These are phyloP conservation scores for Passerculus sandwichensis DNA, from an alignment of 2,797 vertebrate genomes.

Conservation along the genomic window DNA sequence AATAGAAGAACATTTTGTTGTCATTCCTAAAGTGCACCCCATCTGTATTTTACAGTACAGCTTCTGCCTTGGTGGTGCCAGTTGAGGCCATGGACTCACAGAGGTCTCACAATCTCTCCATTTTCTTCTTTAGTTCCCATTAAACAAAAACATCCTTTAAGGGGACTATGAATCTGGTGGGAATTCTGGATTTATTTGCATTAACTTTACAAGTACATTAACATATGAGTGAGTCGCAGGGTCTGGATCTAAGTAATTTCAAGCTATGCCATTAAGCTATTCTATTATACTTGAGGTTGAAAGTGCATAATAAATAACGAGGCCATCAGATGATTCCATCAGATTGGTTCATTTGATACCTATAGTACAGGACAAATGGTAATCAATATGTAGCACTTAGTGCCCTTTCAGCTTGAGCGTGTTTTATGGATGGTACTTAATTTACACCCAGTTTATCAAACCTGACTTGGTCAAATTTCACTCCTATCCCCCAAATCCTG, in stretches of 20 bases:
- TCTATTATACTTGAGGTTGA: constrained; percentile 11
- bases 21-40: neutral
- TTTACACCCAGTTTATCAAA: constrained; percentile 14
- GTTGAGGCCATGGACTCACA: neutral
- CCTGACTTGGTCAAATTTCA: neutral
- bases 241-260: constrained; percentile 2
- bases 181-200: constrained; percentile 14
- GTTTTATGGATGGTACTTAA: neutral
- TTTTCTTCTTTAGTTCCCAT: neutral
- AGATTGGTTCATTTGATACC: constrained; percentile 19
- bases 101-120: neutral
- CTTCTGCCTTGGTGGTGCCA: neutral
- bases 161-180: neutral
- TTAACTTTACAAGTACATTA: neutral
- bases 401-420: constrained; percentile 11
- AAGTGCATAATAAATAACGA: constrained; percentile 33
- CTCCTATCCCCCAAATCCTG: neutral
- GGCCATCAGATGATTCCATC: neutral
- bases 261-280: neutral
- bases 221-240: neutral
- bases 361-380: neutral
- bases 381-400: constrained; percentile 60
- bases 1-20: neutral
- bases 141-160: neutral
- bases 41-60: neutral